Conservation (phyloP, 35 echinoderm and acorn worm species). For the Nesometra sesokonis region DNA sequence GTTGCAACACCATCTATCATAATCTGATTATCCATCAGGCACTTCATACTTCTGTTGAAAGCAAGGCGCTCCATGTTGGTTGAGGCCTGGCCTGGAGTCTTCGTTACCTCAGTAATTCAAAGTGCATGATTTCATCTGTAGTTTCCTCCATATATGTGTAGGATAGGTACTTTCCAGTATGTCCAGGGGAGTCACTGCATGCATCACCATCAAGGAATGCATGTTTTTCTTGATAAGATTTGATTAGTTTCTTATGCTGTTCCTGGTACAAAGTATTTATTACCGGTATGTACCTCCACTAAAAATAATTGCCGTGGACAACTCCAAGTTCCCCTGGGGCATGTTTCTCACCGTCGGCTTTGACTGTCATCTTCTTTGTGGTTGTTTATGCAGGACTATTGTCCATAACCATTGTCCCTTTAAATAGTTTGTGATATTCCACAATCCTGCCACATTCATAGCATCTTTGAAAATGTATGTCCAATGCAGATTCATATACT, state of each 20-base stretch:
- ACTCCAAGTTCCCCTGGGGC: not conserved
- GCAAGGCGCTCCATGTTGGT: conserved; percentile 46
- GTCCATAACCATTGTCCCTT: not conserved
- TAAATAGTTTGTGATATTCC: too few species aligned
- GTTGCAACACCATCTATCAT: not conserved
- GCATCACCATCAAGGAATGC: conserved; percentile 28
- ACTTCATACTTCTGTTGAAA: not conserved
- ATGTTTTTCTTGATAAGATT: not conserved
- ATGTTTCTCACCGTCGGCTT: not conserved
- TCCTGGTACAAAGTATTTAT: not conserved
- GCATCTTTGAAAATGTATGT: too few species aligned
- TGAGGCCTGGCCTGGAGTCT: conserved; percentile 21
- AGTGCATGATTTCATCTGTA: conserved; percentile 1
- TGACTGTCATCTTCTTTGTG: not conserved
- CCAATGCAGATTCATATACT: too few species aligned
- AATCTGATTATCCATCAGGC: not conserved
- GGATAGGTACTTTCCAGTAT: conserved; percentile 39
- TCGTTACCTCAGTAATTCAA: conserved; percentile 32
- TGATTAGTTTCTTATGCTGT: not conserved
- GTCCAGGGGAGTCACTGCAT: conserved; percentile 42
- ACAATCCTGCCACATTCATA: too few species aligned
- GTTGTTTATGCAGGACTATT: not conserved
- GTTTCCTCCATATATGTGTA: conserved; percentile 48
- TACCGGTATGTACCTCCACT: not conserved
- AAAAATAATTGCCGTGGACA: not conserved